A percentile compares a stretch with the other conserved stretches of the same genome.
Evolutionary conservation across 92 coral and sea anemone genomes (phyloP).

Genomic region (Umimayanthus chanpuru): DNA sequence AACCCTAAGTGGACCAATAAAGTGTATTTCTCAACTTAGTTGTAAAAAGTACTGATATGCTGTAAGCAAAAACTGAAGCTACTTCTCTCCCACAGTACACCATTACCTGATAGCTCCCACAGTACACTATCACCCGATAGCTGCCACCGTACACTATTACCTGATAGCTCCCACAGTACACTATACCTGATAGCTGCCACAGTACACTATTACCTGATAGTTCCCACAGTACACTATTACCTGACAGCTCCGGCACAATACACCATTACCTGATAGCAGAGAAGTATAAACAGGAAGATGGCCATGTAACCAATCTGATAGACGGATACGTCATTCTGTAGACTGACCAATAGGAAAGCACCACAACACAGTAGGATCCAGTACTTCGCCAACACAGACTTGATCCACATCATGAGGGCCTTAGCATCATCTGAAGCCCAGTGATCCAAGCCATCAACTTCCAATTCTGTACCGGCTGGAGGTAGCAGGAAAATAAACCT

Average conservation of each 20-base stretch:
- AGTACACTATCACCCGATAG: constrained; percentile 66
- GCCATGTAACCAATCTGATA: constrained; percentile 99
- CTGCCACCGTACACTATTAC: neutral
- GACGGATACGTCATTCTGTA: constrained; percentile 96
- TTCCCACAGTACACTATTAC: constrained; percentile 7
- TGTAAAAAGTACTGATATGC: neutral
- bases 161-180: no score
- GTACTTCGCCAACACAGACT: constrained; percentile 94
- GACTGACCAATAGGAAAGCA: constrained; percentile 96
- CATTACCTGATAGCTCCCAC: constrained; percentile 47
- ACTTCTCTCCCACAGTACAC: neutral
- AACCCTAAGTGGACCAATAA: no score
- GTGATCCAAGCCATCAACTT: constrained; percentile 65
- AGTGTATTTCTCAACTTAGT: neutral
- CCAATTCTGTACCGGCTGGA: constrained; percentile 32
- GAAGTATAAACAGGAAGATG: constrained; percentile 88
- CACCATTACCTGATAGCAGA: constrained; percentile 83
- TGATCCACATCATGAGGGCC: constrained; percentile 94
- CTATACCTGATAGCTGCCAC: constrained; percentile 45
- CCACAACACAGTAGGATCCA: constrained; percentile 99
- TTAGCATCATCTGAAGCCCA: constrained; percentile 89
- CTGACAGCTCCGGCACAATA: constrained; percentile 74
- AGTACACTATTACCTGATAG: no score
- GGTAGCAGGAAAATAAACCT: neutral
- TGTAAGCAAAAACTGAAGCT: neutral